Percentiles rank a stretch among this genome's conserved stretches.
Conservation (phyloP, 1,140 invertebrate genomes). For the Cydia pomonella region DNA sequence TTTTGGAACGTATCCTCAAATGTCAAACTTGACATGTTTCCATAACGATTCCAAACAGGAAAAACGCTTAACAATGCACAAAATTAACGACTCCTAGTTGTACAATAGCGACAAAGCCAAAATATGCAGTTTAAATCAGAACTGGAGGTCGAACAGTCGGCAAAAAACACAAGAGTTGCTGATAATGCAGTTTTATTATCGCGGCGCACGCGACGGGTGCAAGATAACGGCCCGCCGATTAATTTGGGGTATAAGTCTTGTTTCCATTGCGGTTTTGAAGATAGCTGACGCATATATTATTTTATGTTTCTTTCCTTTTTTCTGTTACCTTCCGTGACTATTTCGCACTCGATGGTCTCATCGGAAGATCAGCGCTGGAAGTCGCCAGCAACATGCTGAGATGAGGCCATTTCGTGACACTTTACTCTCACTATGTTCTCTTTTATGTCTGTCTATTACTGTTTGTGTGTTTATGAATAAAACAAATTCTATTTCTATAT, state of each 20-base stretch:
- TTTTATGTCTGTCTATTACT: too few relatives aligned
- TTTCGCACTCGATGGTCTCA: too few relatives aligned
- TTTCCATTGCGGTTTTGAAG: conserved; percentile 13
- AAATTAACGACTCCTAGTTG: not conserved
- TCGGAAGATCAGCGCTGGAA: too few relatives aligned
- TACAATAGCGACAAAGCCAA: not conserved
- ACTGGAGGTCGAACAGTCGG: not conserved
- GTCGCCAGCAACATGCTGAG: too few relatives aligned
- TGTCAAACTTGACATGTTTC: not conserved
- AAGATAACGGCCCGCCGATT: conserved; percentile 9
- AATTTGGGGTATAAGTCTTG: not conserved
- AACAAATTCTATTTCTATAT: too few relatives aligned
- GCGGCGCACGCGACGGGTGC: not conserved
- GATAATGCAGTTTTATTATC: conserved; percentile 33
- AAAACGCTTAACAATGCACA: too few relatives aligned
- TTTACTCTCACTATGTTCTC: too few relatives aligned
- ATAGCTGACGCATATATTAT: not conserved
- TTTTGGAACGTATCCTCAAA: not conserved
- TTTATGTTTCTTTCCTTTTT: too few relatives aligned
- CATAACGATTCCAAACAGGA: too few relatives aligned
- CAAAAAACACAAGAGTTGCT: conserved; percentile 31
- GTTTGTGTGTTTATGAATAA: too few relatives aligned
- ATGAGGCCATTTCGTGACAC: too few relatives aligned
- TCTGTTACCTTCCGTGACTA: too few relatives aligned
- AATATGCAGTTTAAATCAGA: conserved; percentile 19